Conservation (phyloP, 2,113 vertebrate genomes). For the Myiozetetes cayanensis region DNA sequence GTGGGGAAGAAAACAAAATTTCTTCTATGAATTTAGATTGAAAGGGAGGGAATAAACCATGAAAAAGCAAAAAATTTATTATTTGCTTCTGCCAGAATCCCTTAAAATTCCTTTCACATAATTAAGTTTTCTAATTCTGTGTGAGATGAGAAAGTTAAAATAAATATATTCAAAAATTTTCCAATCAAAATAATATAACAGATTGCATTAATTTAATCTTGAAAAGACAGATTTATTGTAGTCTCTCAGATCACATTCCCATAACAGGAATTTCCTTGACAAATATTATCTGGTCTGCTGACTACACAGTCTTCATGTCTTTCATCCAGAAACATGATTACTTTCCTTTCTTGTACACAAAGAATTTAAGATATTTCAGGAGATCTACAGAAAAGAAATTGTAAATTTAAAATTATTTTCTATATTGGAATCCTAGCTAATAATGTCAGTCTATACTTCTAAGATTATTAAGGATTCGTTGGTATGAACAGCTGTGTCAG, state of each 20-base stretch:
- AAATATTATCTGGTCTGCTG: background rate
- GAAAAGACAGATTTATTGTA: background rate
- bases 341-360: background rate
- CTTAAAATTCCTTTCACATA: background rate
- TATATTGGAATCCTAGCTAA: background rate
- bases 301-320: background rate
- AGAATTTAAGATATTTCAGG: background rate
- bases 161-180: background rate
- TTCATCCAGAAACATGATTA: background rate
- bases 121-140: background rate
- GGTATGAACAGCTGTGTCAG: background rate
- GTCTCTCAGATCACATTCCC: background rate
- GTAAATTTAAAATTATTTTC: background rate
- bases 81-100: background rate
- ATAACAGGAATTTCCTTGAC: background rate
- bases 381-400: background rate
- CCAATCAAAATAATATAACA: background rate
- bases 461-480: background rate
- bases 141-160: background rate
- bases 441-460: background rate
- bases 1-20: background rate
- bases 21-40: background rate
- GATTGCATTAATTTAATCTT: background rate
- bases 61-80: background rate
- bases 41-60: rapidly evolving